phyloP scores from a whole-genome alignment of 2,888 invertebrate species.

The Syritta pipiens region DNA sequence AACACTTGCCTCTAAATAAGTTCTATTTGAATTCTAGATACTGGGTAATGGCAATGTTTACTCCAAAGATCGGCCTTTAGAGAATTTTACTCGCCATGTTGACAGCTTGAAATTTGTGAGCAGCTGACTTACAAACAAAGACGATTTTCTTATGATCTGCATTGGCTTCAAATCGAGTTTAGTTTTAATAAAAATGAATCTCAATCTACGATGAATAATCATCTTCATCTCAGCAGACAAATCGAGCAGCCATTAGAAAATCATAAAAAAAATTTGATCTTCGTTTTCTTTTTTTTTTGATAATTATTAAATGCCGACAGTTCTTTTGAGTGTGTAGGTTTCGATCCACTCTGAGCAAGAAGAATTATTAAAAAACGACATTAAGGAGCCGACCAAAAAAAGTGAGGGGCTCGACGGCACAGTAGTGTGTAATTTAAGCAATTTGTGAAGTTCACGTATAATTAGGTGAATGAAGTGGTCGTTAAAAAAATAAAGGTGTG shows the following conservation, averaged over 20 bases:
- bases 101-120: no score
- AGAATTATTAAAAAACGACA: no score
- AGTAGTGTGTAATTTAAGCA: slow-evolving; percentile 20
- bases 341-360: slow-evolving; percentile 41
- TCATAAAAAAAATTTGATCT: not conserved
- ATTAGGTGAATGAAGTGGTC: slow-evolving; percentile 30
- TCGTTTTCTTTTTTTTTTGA: slow-evolving; percentile 7
- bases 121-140: no score
- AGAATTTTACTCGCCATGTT: no score
- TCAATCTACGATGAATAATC: no score
- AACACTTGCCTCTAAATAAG: no score
- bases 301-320: not conserved
- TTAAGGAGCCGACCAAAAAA: slow-evolving; percentile 9
- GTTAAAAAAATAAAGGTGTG: slow-evolving; percentile 29
- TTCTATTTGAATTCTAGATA: no score
- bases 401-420: not conserved
- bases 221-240: slow-evolving; percentile 27
- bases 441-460: slow-evolving; percentile 29
- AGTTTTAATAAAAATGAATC: no score
- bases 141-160: no score
- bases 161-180: no score
- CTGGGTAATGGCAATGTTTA: no score
- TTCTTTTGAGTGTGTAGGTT: not conserved
- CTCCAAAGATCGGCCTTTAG: no score
- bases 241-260: slow-evolving; percentile 33